Percentiles rank a stretch among this genome's conserved stretches.
Conservation (phyloP, 2,113 vertebrate species). For the Chauna torquata region DNA sequence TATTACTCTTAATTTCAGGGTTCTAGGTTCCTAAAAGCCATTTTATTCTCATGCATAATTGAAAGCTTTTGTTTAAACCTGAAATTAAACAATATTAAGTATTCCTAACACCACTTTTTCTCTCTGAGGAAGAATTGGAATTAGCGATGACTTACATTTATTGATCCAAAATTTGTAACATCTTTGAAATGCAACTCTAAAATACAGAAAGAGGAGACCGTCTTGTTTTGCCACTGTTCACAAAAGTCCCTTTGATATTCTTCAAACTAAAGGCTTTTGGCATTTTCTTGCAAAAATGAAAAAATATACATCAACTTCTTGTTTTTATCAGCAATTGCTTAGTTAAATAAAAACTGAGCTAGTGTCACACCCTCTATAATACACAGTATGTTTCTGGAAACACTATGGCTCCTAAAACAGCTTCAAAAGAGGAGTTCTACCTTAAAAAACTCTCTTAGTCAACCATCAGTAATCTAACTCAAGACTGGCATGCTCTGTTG, state of each 20-base stretch:
- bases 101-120: background rate
- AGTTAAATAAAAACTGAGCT: background rate
- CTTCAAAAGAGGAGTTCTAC: background rate
- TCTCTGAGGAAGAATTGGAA: background rate
- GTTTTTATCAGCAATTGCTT: background rate
- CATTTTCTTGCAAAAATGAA: background rate
- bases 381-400: background rate
- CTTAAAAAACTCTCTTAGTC: background rate
- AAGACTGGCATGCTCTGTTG: background rate
- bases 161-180: background rate
- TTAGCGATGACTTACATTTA: background rate
- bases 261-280: background rate
- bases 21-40: constrained; percentile 27
- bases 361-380: background rate
- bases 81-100: background rate
- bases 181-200: background rate
- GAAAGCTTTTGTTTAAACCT: background rate
- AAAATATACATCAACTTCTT: background rate
- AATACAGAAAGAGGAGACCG: background rate
- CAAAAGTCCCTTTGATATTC: background rate
- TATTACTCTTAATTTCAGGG: constrained; percentile 51
- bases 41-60: constrained; percentile 32
- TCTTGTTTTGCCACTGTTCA: background rate
- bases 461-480: background rate
- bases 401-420: background rate